Evolutionary conservation across 1,140 invertebrate genomes (phyloP), one percentile per base, ranked within the genome.

Genomic region (Drosophila bocqueti): DNA sequence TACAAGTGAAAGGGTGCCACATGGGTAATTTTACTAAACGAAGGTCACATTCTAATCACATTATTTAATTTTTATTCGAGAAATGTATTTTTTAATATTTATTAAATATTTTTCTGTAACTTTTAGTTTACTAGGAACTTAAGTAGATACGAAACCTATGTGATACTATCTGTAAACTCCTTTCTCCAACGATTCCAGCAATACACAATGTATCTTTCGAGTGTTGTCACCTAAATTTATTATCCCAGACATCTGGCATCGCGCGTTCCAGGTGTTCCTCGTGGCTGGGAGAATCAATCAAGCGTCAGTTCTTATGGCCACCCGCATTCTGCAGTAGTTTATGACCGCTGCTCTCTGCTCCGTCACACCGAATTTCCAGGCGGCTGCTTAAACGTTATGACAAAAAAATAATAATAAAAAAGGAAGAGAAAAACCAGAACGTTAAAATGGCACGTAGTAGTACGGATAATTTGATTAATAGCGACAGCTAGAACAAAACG

Each of bases 401-500:
- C 55, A 58, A 38, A 75, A 55, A 42, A n/a, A 59, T 64, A 34
- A 57, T 11, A 3, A 34, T 34, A 67, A 46, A 36, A 67, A 67
- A 15, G 10, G 29, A 21, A 46, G 43, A 46, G 46, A 49, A 49
- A 38, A 55, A 24, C 4, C 34, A 55, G 52, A 38, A 18, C 52
- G 60, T 77, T 57, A 57, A 77, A 77, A 61, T 57, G 58, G 58
- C 52, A 62, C 60, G 42, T 60, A 66, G 43, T 59, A 54, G 24
- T 15, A 58, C 34, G 58, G 40, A 71, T 79, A 86, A 89, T 78
- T 89, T 75, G 81, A 83, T 89, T 77, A 68, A 87, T 89, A 78
- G 62, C 76, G 66, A 52, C 50, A 63, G 76, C 58, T 68, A 77
- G 15, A 77, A 76, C n/a, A 50, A 61, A 68, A 49, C 42, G 11